These are phyloP conservation scores for Boloria euphrosyne DNA, from an alignment of 2,888 invertebrate genomes.

Conservation along the genomic window DNA sequence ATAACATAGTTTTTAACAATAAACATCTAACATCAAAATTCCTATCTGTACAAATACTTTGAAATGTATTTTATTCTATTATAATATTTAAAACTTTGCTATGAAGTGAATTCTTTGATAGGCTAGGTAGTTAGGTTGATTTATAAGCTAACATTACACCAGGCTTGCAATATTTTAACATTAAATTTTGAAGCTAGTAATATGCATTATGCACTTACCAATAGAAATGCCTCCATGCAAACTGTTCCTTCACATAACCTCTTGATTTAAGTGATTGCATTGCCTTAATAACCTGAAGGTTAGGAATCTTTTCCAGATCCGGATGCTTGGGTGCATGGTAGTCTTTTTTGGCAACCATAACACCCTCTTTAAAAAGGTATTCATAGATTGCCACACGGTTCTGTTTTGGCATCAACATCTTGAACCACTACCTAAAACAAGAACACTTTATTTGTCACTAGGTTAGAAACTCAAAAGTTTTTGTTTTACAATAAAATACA, in stretches of 20 bases:
- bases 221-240: constrained; percentile 99
- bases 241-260: constrained; percentile 99
- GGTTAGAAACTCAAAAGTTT: constrained; percentile 46
- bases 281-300: constrained; percentile 99
- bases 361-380: constrained; percentile 99
- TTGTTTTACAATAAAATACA: neutral
- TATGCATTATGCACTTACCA: constrained; percentile 87
- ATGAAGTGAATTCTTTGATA: too few relatives aligned
- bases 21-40: too few relatives aligned
- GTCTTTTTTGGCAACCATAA: constrained; percentile 99
- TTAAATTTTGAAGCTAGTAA: too few relatives aligned
- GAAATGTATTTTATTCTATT: too few relatives aligned
- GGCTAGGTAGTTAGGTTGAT: too few relatives aligned
- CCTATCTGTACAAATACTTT: too few relatives aligned
- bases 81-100: too few relatives aligned
- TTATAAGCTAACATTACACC: too few relatives aligned
- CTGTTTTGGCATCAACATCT: constrained; percentile 99
- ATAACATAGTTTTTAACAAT: too few relatives aligned
- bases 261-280: constrained; percentile 97
- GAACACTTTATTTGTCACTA: constrained; percentile 55
- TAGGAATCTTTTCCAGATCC: constrained; percentile 96
- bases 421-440: constrained; percentile 76
- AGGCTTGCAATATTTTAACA: too few relatives aligned
- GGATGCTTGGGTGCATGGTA: constrained; percentile 99
- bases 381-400: constrained; percentile 98